phyloP scores from a whole-genome alignment of 2,888 invertebrate species.

The Deilephila porcellus region DNA sequence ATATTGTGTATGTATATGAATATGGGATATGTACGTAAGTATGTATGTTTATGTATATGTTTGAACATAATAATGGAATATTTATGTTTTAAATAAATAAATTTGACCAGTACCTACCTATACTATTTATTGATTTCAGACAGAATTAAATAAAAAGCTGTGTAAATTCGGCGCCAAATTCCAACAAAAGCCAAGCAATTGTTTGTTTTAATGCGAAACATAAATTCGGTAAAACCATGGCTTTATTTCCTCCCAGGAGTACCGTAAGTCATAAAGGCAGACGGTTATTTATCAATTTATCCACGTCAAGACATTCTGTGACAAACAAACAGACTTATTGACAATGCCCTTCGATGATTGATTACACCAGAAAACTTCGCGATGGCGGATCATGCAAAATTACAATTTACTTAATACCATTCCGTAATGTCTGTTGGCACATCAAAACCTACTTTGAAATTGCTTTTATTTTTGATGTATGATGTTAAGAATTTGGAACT shows the following conservation, averaged over 20 bases:
- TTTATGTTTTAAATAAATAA: no score
- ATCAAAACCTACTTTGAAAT: conserved; percentile 16
- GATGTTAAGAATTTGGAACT: neutral
- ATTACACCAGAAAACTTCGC: conserved; percentile 33
- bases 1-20: no score
- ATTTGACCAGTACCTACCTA: no score
- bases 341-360: conserved; percentile 50
- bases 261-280: conserved; percentile 37
- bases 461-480: neutral
- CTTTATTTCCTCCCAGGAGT: conserved; percentile 38
- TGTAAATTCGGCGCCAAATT: neutral
- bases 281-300: conserved; percentile 50
- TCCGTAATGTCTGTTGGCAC: conserved; percentile 13
- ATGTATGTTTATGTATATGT: no score
- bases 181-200: neutral
- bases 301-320: conserved; percentile 46
- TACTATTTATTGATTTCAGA: no score
- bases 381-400: conserved; percentile 42
- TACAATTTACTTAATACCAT: conserved; percentile 40
- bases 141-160: neutral
- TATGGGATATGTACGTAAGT: no score
- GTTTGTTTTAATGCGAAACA: neutral
- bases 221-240: conserved; percentile 36
- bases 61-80: no score
- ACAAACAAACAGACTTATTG: conserved; percentile 47